Conservation (phyloP, 2,797 vertebrate species). For the Centroberyx gerrardi region DNA sequence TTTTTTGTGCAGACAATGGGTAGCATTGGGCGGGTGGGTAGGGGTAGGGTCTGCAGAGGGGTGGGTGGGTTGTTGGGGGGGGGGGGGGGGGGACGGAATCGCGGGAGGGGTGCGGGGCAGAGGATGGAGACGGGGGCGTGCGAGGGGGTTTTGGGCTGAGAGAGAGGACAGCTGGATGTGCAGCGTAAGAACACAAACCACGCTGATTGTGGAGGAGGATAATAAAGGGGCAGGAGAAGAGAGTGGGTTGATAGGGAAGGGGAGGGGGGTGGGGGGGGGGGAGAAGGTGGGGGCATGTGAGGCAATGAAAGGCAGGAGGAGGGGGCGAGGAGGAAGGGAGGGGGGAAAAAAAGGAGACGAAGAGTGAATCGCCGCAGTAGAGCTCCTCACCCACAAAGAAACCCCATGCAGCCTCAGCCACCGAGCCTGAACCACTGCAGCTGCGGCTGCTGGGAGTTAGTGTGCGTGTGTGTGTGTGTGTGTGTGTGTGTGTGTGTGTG, state of each 20-base stretch:
- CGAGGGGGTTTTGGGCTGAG: slow-evolving; percentile 23
- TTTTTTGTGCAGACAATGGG: slow-evolving; percentile 65
- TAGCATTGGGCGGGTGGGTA: slow-evolving; percentile 34
- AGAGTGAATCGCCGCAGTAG: slow-evolving; percentile 58
- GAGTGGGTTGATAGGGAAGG: slow-evolving; percentile 21
- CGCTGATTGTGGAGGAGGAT: slow-evolving; percentile 54
- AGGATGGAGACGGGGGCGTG: slow-evolving; percentile 4
- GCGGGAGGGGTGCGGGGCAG: background rate
- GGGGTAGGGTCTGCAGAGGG: slow-evolving; percentile 36
- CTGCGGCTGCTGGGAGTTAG: slow-evolving; percentile 48
- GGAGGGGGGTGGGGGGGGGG: background rate
- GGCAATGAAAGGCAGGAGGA: slow-evolving; percentile 20
- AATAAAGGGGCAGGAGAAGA: slow-evolving; percentile 51
- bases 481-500: slow-evolving; percentile 25
- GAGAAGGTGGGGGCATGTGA: slow-evolving; percentile 23
- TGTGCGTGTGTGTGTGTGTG: slow-evolving; percentile 6
- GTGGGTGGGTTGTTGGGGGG: slow-evolving; percentile 12
- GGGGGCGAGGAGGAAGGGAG: background rate
- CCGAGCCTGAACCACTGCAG: slow-evolving; percentile 66
- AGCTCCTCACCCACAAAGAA: slow-evolving; percentile 69
- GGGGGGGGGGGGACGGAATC: slow-evolving; percentile 23
- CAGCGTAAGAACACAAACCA: slow-evolving; percentile 48
- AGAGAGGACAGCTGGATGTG: slow-evolving; percentile 66
- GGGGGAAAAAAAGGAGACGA: slow-evolving; percentile 15
- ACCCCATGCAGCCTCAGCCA: slow-evolving; percentile 63